Evolutionary conservation across 2,888 invertebrate species (phyloP).

Genomic region (Andrena bucephala): DNA sequence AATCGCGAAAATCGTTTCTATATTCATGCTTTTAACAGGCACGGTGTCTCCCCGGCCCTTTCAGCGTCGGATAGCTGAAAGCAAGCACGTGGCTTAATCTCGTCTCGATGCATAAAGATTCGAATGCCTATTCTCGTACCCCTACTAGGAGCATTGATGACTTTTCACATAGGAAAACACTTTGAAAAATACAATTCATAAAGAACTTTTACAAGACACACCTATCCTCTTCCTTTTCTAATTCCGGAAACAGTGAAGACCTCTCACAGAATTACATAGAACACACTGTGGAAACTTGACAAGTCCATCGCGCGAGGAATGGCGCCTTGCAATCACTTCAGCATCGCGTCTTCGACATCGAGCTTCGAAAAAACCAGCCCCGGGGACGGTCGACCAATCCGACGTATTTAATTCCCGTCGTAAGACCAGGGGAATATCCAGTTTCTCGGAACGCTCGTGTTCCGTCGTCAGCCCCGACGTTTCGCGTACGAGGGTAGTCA

Average conservation of each 20-base stretch:
- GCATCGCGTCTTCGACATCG: constrained; percentile 8
- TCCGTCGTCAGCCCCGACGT: constrained; percentile 36
- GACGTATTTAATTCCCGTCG: constrained; percentile 66
- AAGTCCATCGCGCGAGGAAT: background rate
- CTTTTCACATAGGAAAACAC: too few species aligned
- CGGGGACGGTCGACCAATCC: constrained; percentile 16
- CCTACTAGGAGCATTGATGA: too few species aligned
- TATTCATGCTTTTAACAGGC: background rate
- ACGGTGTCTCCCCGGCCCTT: background rate
- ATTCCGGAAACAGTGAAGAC: background rate
- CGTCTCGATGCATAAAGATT: too few species aligned
- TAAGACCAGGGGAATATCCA: constrained; percentile 65
- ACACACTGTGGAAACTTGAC: too few species aligned
- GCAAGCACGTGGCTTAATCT: background rate
- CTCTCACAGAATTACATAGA: background rate
- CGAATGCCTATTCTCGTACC: too few species aligned
- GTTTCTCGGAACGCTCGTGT: constrained; percentile 65
- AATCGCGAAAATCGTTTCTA: background rate
- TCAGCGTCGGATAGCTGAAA: background rate
- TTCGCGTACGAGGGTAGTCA: constrained; percentile 71
- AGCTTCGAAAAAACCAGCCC: constrained; percentile 31
- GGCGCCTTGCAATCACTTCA: constrained; percentile 9
- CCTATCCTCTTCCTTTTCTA: background rate
- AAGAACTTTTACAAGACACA: too few species aligned
- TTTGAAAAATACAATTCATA: too few species aligned